Evolutionary conservation across 2,888 invertebrate genomes (phyloP).

Genomic region (Physocephala rufipes): DNA sequence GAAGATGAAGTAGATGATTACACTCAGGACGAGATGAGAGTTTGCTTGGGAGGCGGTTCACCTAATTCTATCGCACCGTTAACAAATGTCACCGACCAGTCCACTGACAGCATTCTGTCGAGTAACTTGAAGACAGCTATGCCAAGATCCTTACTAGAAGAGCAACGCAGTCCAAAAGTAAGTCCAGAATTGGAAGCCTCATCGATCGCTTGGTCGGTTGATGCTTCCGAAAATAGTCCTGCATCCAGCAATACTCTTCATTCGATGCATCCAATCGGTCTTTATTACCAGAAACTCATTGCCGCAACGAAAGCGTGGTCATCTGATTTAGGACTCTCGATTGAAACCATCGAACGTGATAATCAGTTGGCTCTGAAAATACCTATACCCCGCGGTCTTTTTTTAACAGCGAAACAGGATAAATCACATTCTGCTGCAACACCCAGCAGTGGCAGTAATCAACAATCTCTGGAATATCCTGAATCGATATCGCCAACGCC

Average conservation of each 20-base stretch:
- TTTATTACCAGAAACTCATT: slow-evolving; percentile 80
- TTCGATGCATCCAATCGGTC: slow-evolving; percentile 80
- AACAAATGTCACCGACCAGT: slow-evolving; percentile 48
- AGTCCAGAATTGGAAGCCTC: slow-evolving; percentile 59
- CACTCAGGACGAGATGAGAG: slow-evolving; percentile 40
- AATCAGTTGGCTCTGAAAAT: slow-evolving; percentile 64
- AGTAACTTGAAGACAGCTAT: slow-evolving; percentile 66
- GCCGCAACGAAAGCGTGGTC: slow-evolving; percentile 61
- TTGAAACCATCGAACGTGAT: slow-evolving; percentile 64
- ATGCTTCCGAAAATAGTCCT: background rate
- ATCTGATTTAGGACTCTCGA: slow-evolving; percentile 52
- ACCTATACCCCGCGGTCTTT: slow-evolving; percentile 57
- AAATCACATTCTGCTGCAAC: slow-evolving; percentile 41
- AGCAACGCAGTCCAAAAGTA: slow-evolving; percentile 2
- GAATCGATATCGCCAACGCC: slow-evolving; percentile 59
- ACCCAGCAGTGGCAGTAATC: slow-evolving; percentile 60
- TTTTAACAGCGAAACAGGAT: slow-evolving; percentile 50
- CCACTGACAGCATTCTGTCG: slow-evolving; percentile 51
- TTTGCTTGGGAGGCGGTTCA: slow-evolving; percentile 39
- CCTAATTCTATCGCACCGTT: slow-evolving; percentile 55
- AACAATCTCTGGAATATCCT: slow-evolving; percentile 46
- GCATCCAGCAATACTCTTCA: no score
- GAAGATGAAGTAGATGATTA: slow-evolving; percentile 39
- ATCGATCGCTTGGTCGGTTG: slow-evolving; percentile 50
- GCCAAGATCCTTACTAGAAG: slow-evolving; percentile 55